Conservation (phyloP, 2,888 invertebrate species). For the Strigamia crassipes region DNA sequence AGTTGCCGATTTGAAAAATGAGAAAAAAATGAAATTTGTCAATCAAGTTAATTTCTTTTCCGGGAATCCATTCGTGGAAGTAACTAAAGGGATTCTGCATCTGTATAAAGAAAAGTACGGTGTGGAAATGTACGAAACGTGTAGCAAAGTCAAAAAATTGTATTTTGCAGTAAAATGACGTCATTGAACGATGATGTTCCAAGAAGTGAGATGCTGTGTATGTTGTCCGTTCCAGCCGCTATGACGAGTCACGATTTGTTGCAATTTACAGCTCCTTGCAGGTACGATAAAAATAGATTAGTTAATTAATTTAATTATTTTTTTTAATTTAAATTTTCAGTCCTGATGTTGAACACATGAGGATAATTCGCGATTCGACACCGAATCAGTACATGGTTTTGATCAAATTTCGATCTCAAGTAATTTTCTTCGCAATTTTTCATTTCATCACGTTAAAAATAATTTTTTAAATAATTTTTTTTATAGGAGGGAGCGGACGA, state of each 20-base stretch:
- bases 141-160: slow-evolving; percentile 45
- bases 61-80: slow-evolving; percentile 96
- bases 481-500: slow-evolving; percentile 78
- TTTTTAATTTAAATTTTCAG: slow-evolving; percentile 57
- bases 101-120: slow-evolving; percentile 94
- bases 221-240: slow-evolving; percentile 86
- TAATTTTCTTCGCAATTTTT: slow-evolving; percentile 51
- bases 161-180: slow-evolving; percentile 69
- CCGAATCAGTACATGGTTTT: slow-evolving; percentile 98
- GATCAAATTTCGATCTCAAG: slow-evolving; percentile 73
- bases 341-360: slow-evolving; percentile 83
- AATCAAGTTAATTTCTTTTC: slow-evolving; percentile 72
- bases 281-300: slow-evolving; percentile 53
- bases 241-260: slow-evolving; percentile 91
- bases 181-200: slow-evolving; percentile 70
- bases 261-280: slow-evolving; percentile 91
- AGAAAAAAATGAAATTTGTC: slow-evolving; percentile 49
- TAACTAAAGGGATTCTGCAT: slow-evolving; percentile 95
- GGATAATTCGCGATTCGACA: slow-evolving; percentile 81
- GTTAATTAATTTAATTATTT: slow-evolving; percentile 24
- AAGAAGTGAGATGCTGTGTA: slow-evolving; percentile 80
- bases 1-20: neutral
- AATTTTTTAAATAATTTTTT: slow-evolving; percentile 36
- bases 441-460: neutral
- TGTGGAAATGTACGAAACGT: neutral